These are phyloP conservation scores for Ciconia maguari DNA, from an alignment of 2,113 vertebrate species.

Conservation along the genomic window DNA sequence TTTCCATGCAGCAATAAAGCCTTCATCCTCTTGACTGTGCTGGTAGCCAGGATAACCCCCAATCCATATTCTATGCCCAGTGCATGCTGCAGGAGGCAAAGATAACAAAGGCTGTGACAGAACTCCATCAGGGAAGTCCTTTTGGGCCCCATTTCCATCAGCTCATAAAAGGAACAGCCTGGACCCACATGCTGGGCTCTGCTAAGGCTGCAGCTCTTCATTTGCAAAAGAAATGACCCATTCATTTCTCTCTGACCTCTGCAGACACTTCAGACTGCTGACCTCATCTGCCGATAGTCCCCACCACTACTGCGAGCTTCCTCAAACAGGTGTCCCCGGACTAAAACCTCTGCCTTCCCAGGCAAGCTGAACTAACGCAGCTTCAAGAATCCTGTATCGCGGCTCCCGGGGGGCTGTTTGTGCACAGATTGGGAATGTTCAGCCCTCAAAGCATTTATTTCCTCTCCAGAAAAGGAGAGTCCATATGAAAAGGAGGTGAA, in stretches of 20 bases:
- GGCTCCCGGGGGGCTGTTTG: neutral
- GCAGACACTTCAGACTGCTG: conserved; percentile 19
- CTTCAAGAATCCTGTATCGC: neutral
- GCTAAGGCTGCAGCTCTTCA: conserved; percentile 44
- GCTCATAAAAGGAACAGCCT: conserved; percentile 48
- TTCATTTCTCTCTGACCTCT: conserved; percentile 38
- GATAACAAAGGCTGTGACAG: conserved; percentile 27
- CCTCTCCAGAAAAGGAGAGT: neutral
- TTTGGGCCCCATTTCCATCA: conserved; percentile 40
- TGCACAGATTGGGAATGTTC: neutral
- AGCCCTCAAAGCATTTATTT: neutral
- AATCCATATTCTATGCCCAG: neutral
- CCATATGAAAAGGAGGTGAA: neutral
- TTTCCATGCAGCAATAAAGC: neutral
- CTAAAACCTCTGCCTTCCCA: neutral
- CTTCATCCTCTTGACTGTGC: neutral
- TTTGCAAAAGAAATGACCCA: conserved; percentile 63
- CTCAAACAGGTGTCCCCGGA: neutral
- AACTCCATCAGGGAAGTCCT: conserved; percentile 42
- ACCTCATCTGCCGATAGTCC: neutral
- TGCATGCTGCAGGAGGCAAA: neutral
- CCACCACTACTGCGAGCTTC: neutral
- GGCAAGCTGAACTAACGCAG: neutral
- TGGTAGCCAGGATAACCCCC: neutral
- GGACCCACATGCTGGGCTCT: conserved; percentile 56